These are phyloP conservation scores for Neuroscelio doddi DNA, from an alignment of 2,888 invertebrate species.

Conservation along the genomic window DNA sequence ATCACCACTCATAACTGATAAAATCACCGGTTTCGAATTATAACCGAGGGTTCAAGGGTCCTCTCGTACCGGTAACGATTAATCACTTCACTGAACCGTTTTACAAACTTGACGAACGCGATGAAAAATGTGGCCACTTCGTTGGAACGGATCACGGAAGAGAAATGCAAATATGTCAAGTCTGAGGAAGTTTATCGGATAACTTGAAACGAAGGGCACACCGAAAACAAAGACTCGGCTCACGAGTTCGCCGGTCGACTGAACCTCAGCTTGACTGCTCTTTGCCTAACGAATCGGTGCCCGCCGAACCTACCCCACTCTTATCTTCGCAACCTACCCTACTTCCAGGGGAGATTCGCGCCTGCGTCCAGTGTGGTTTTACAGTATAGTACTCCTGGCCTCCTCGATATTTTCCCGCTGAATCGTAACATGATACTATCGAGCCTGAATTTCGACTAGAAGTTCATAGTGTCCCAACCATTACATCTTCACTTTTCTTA, in stretches of 20 bases:
- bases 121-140: too few relatives aligned
- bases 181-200: background rate
- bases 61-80: too few relatives aligned
- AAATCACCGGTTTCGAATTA: too few relatives aligned
- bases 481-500: too few relatives aligned
- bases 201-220: conserved; percentile 19
- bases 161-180: too few relatives aligned
- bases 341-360: conserved; percentile 34
- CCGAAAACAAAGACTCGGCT: conserved; percentile 64
- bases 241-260: conserved; percentile 72
- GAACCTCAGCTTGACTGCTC: conserved; percentile 66
- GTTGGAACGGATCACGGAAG: too few relatives aligned
- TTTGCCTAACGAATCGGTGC: conserved; percentile 59
- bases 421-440: conserved; percentile 30
- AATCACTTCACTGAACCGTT: too few relatives aligned
- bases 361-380: conserved; percentile 45
- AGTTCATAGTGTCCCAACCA: too few relatives aligned
- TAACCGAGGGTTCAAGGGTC: too few relatives aligned
- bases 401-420: conserved; percentile 38
- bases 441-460: background rate
- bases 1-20: too few relatives aligned
- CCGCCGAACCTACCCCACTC: conserved; percentile 39
- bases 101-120: too few relatives aligned
- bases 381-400: conserved; percentile 22
- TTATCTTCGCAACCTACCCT: conserved; percentile 37